A percentile compares a stretch with the other conserved stretches of the same genome.
Evolutionary conservation across 2,113 vertebrate genomes (phyloP).

Genomic region (Larimichthys polyactis): DNA sequence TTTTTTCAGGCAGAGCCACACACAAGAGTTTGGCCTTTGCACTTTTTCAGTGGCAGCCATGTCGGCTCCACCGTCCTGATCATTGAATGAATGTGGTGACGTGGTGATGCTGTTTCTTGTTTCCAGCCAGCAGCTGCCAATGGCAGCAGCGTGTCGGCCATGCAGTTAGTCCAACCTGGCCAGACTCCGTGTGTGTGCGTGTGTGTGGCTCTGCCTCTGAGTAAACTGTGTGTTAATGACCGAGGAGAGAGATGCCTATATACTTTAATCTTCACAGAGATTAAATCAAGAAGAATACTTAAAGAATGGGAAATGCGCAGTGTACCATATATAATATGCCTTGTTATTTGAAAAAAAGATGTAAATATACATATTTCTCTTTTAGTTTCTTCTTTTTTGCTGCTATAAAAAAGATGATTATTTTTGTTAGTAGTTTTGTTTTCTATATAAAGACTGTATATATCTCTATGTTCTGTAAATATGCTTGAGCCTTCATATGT

Average conservation of each 20-base stretch:
- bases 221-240: slow-evolving; percentile 47
- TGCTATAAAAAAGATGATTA: slow-evolving; percentile 86
- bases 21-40: slow-evolving; percentile 57
- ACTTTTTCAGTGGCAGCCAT: slow-evolving; percentile 63
- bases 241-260: slow-evolving; percentile 60
- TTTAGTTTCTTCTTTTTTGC: slow-evolving; percentile 82
- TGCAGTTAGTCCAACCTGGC: slow-evolving; percentile 47
- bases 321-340: slow-evolving; percentile 81
- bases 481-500: slow-evolving; percentile 82
- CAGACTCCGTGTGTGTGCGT: slow-evolving; percentile 26
- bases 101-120: slow-evolving; percentile 32
- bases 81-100: slow-evolving; percentile 59
- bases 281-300: slow-evolving; percentile 72
- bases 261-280: slow-evolving; percentile 71
- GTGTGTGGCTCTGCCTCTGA: slow-evolving; percentile 50
- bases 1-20: slow-evolving; percentile 40
- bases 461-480: slow-evolving; percentile 81
- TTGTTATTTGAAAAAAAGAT: slow-evolving; percentile 78
- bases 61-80: slow-evolving; percentile 55
- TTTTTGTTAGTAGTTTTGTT: slow-evolving; percentile 84
- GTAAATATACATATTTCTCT: slow-evolving; percentile 80
- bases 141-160: neutral
- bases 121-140: slow-evolving; percentile 34
- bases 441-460: slow-evolving; percentile 82
- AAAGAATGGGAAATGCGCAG: slow-evolving; percentile 78